Percentiles rank a stretch among this genome's conserved stretches.
Conservation (phyloP, 2,113 vertebrate species). For the Leucoraja erinaceus region DNA sequence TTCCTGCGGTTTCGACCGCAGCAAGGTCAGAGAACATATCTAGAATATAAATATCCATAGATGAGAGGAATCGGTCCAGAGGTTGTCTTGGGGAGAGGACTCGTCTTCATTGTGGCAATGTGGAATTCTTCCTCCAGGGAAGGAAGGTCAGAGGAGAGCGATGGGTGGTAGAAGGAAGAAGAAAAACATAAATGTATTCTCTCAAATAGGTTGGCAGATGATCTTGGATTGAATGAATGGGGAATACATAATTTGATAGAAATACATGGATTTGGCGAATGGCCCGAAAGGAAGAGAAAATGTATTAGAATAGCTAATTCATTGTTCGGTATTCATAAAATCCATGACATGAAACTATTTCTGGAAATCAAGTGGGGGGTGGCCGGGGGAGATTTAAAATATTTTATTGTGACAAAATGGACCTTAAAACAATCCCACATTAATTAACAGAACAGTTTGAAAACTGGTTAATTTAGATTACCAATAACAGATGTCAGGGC, state of each 20-base stretch:
- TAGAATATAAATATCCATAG: background rate
- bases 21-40: slow-evolving; percentile 19
- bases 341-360: background rate
- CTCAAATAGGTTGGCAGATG: background rate
- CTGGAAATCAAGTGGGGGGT: background rate
- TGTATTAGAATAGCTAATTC: background rate
- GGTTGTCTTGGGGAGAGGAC: too few relatives aligned
- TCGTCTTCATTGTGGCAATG: background rate
- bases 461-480: background rate
- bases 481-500: background rate
- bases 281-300: background rate
- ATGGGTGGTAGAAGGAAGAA: background rate
- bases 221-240: background rate
- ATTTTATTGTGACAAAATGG: background rate
- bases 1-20: slow-evolving; percentile 4
- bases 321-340: background rate
- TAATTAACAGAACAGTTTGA: background rate
- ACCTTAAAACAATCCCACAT: background rate
- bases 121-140: background rate
- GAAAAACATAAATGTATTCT: background rate
- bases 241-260: background rate
- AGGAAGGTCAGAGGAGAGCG: too few relatives aligned
- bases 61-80: background rate
- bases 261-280: background rate
- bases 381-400: too few relatives aligned